Conservation (phyloP, 2,797 vertebrate genomes). For the Clamator glandarius region DNA sequence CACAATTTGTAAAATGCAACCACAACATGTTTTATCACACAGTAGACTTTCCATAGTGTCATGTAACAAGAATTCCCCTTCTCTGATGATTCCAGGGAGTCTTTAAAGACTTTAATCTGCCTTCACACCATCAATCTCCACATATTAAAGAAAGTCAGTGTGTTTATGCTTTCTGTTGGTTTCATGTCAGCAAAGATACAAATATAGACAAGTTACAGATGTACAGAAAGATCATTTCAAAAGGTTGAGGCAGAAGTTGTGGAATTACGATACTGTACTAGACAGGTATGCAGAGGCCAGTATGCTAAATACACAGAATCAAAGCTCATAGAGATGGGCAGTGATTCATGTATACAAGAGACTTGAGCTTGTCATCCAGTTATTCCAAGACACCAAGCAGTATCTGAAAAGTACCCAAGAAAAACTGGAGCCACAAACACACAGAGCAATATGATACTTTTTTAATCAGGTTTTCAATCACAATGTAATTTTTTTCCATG, state of each 20-base stretch:
- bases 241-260: not conserved
- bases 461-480: slow-evolving; percentile 62
- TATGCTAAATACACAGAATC: not conserved
- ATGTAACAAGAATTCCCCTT: not conserved
- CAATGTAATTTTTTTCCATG: slow-evolving; percentile 29
- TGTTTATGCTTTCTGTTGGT: not conserved
- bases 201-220: not conserved
- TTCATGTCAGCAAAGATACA: not conserved
- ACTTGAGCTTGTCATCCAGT: not conserved
- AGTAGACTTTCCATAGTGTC: not conserved
- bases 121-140: not conserved
- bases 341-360: not conserved
- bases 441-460: slow-evolving; percentile 2
- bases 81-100: not conserved
- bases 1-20: not conserved
- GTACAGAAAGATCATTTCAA: not conserved
- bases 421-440: slow-evolving; percentile 12
- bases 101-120: not conserved
- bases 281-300: not conserved
- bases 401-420: not conserved
- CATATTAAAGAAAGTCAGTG: not conserved
- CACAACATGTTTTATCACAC: not conserved
- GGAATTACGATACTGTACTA: not conserved
- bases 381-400: not conserved
- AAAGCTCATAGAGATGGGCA: not conserved